Conservation (phyloP, 1,140 invertebrate species). For the Brevipalpus yothersi region DNA sequence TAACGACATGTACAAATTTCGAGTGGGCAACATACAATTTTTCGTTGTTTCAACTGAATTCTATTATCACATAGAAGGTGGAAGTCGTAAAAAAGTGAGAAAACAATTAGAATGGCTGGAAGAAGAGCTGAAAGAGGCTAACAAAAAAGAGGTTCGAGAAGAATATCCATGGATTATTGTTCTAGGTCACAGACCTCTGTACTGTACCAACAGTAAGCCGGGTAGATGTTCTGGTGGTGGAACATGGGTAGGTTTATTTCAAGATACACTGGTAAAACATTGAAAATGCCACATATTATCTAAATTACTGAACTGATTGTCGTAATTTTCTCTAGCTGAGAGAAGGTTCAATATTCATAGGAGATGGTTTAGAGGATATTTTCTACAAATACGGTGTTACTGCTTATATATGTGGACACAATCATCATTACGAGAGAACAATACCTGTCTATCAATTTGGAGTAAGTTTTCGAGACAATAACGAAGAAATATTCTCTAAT, state of each 20-base stretch:
- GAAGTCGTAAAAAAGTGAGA: constrained; percentile 13
- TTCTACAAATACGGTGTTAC: constrained; percentile 73
- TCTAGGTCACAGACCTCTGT: constrained; percentile 88
- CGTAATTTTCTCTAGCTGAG: constrained; percentile 16
- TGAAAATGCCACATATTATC: constrained; percentile 41
- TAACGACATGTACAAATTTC: constrained; percentile 59
- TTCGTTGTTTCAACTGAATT: constrained; percentile 75
- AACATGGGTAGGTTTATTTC: neutral
- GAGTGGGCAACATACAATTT: constrained; percentile 73
- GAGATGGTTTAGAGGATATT: constrained; percentile 45
- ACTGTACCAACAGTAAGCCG: constrained; percentile 42
- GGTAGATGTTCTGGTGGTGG: constrained; percentile 1
- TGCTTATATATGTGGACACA: constrained; percentile 75
- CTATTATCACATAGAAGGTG: constrained; percentile 47
- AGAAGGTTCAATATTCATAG: neutral
- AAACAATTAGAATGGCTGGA: constrained; percentile 73
- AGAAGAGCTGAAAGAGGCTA: constrained; percentile 40
- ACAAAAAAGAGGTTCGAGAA: constrained; percentile 28
- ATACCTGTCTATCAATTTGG: constrained; percentile 71
- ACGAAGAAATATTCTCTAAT: constrained; percentile 17
- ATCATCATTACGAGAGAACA: constrained; percentile 78
- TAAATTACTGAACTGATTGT: constrained; percentile 56
- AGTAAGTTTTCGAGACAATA: constrained; percentile 23
- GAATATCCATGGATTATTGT: constrained; percentile 73
- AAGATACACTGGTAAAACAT: neutral